phyloP scores from a whole-genome alignment of 2,113 vertebrate species.

The Neotoma lepida region DNA sequence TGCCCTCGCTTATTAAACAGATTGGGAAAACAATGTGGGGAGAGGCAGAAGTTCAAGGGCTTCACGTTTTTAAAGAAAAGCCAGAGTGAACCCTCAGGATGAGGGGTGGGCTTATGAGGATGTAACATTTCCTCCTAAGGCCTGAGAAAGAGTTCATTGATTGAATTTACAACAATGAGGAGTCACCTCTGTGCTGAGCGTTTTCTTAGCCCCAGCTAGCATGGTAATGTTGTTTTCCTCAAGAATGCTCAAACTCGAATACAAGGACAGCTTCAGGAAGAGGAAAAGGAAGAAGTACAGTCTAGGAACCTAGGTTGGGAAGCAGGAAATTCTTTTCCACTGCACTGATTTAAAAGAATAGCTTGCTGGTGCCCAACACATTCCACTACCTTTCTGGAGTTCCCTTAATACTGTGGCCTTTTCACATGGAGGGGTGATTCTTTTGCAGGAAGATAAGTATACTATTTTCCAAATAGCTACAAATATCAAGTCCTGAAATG shows the following conservation, averaged over 20 bases:
- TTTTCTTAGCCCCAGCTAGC: constrained; percentile 41
- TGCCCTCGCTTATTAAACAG: constrained; percentile 27
- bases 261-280: constrained; percentile 67
- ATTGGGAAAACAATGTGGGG: constrained; percentile 50
- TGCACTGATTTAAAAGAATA: constrained; percentile 40
- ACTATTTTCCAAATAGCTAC: not conserved
- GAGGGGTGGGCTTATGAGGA: constrained; percentile 48
- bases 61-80: constrained; percentile 59
- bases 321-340: constrained; percentile 64
- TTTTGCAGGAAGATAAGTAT: not conserved
- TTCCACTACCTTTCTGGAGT: not conserved
- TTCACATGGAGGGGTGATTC: not conserved
- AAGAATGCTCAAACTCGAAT: constrained; percentile 31
- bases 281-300: constrained; percentile 68
- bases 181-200: not conserved
- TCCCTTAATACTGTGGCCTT: not conserved
- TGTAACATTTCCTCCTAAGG: constrained; percentile 66
- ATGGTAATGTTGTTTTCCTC: constrained; percentile 57
- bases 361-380: not conserved
- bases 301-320: constrained; percentile 67
- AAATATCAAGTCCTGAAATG: constrained; percentile 29
- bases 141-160: constrained; percentile 60
- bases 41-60: not conserved
- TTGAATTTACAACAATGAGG: constrained; percentile 67
- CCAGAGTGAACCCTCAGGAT: constrained; percentile 61